Evolutionary conservation across 1,140 invertebrate genomes (phyloP), one percentile per base, ranked within the genome.

Genomic region (Drosophila bifasciata): DNA sequence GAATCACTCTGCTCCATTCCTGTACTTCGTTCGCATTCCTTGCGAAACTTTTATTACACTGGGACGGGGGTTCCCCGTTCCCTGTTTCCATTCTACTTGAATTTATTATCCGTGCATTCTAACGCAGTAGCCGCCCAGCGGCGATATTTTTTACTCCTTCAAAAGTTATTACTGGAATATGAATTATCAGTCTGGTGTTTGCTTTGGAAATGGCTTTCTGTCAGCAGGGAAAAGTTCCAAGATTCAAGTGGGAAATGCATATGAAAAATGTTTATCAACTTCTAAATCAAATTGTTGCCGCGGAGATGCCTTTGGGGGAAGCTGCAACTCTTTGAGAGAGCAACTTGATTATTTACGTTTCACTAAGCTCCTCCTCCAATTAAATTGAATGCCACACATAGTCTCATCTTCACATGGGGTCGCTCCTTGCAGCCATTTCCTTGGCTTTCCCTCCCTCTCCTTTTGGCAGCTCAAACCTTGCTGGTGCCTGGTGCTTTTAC

Each of bases 61-160:
- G 19, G 19, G 21, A 32, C 8, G 15, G 36, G 28, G 23, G 40
- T 25, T 50, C 21, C 16, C 44, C 23, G 25, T 32, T 40, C 17
- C 40, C 36, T 46, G n/a, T n/a, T 49, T 68, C 46, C 43, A 59
- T 62, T 56, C 57, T 67, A 60, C 75, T 84, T 67, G 84, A 76
- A 84, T 84, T 84, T 84, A 79, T 70, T 71, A 79, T 76, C 59
- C 57, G 48, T 64, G 50, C 69, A 61, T 59, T 53, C 59, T 60
- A 48, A 53, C 40, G 32, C 69, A 61, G 28, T 1, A 61, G 25
- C 3, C 74, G 69, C 53, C 62, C 51, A 60, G 28, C 43, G 50
- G 75, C 69, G 45, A 59, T 59, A 71, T 70, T 64, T 62, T 36
- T n/a, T 4, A 15, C 3, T 43, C 36, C 46, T 62, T 49, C 45